These are phyloP conservation scores for Elanus axillaris DNA, from an alignment of 2,113 vertebrate genomes.

Conservation along the genomic window DNA sequence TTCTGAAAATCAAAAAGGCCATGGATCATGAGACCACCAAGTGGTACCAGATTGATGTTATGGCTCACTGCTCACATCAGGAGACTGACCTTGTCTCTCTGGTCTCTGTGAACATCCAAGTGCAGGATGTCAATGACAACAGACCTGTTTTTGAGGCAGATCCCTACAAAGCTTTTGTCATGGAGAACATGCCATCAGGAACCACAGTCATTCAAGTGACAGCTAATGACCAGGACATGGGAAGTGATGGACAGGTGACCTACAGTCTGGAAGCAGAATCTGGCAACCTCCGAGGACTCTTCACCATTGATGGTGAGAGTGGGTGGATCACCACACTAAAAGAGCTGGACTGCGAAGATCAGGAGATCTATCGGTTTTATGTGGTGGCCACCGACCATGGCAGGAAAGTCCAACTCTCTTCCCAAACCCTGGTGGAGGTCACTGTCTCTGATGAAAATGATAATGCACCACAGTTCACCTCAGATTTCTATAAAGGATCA, in stretches of 20 bases:
- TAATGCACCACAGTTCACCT: conserved; percentile 86
- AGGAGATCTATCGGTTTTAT: conserved; percentile 79
- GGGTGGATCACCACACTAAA: conserved; percentile 90
- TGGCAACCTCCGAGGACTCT: conserved; percentile 73
- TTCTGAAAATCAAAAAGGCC: conserved; percentile 84
- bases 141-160: conserved; percentile 91
- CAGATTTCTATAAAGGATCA: conserved; percentile 82
- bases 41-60: conserved; percentile 93
- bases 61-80: conserved; percentile 87
- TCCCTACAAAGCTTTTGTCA: conserved; percentile 89
- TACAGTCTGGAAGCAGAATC: conserved; percentile 82
- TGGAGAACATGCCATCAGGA: conserved; percentile 92
- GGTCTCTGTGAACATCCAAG: conserved; percentile 91
- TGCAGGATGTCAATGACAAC: conserved; percentile 96
- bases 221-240: conserved; percentile 91
- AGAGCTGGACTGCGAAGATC: conserved; percentile 84
- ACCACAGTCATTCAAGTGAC: conserved; percentile 95
- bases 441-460: conserved; percentile 92
- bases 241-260: conserved; percentile 87
- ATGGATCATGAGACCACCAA: conserved; percentile 93
- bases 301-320: conserved; percentile 85
- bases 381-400: conserved; percentile 92
- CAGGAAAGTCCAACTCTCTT: conserved; percentile 82
- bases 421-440: conserved; percentile 88
- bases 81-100: conserved; percentile 86